Base-by-base conservation (phyloP, 2,113 vertebrate genomes). In the Aleadryas rufinucha region DNA sequence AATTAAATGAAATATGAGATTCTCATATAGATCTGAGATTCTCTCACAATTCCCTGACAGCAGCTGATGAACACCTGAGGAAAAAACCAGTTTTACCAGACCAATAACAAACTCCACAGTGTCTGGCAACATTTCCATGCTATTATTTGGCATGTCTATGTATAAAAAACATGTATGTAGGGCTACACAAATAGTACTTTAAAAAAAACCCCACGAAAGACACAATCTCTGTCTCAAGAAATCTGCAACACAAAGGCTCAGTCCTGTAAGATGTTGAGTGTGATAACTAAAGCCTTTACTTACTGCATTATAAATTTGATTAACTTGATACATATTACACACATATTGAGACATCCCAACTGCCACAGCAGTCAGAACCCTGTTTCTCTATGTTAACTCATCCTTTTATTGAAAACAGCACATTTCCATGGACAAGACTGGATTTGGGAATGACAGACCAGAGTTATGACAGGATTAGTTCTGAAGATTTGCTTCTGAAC, bases 341-440 rank as follows among this genome's bases (percentile, higher is more conserved):
- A 42, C 2, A 5, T 11, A 42, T 8, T 33, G 59, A 74, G n/a
- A 77, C 50, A 69, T 22, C 44, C 54, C 61, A 68, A 16, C n/a
- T 65, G 68, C 64, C 44, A 26, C 27, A 44, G 63, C 6, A 4
- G 33, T 15, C 63, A 54, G 39, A 75, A 33, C 9, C 28, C 13
- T 13, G 3, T 72, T 64, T 57, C 35, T 45, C 0, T 9, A 1
- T 1, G 7, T 37, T 45, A 54, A 69, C 30, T 23, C 45, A 54
- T 49, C 11, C 28, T 42, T 11, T 4, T 1, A 9, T 1, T 23
- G 39, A 35, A 41, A 86, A 44, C 28, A 87, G n/a, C 16, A 2
- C 9, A 26, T 72, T 82, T 60, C 27, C 79, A 39, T 26, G 3
- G 30, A 20, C 7, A 24, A 65, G 50, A 9, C 21, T 47, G 10